Base-by-base conservation (phyloP, 2,113 vertebrate genomes). In the Pedionomus torquatus region DNA sequence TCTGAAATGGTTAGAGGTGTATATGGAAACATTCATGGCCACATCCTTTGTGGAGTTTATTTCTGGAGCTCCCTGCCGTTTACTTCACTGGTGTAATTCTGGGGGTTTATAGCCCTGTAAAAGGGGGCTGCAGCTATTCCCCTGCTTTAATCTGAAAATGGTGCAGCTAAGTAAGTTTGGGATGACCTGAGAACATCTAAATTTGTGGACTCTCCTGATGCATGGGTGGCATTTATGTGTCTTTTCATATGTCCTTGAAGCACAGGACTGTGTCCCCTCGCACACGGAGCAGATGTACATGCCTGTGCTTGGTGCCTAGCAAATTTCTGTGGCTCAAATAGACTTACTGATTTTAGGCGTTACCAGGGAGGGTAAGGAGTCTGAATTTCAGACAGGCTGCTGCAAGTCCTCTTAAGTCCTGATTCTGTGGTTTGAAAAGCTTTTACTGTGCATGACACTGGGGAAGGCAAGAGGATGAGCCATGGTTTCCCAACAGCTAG, bases 371-470 rank as follows among this genome's bases (percentile, higher is more conserved):
- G 28, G 33, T 18, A 35, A 20, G 44, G 61, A 75, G 39, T 25
- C 72, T 93, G 51, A 33, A 61, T 76, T 87, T 90, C 87, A 70
- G 78, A 39, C 55, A 65, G 83, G 68, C 90, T 93, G 66, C 87
- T 95, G 55, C 66, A 83, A 35, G 90, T 74, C 54, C 44, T 24
- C 49, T 5, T 4, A 23, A 28, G 37, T 88, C 51, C 63, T 55
- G n/a, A 8, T 66, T 66, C n/a, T 68, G 23, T 81, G 75, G 3
- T 81, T 52, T 88, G 52, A 61, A 77, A 82, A 72, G 35, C 37
- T 19, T 72, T 17, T 48, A 0, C 37, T 33, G 37, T 84, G 28
- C 0, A 4, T 90, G 83, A 46, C 64, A 9, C 3, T 11, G 23
- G 18, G 24, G 21, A 72, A 49, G 43, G 30, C 26, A 44, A 75